These are phyloP conservation scores for Sandelia bainsii DNA, from an alignment of 2,797 vertebrate species.

Conservation along the genomic window DNA sequence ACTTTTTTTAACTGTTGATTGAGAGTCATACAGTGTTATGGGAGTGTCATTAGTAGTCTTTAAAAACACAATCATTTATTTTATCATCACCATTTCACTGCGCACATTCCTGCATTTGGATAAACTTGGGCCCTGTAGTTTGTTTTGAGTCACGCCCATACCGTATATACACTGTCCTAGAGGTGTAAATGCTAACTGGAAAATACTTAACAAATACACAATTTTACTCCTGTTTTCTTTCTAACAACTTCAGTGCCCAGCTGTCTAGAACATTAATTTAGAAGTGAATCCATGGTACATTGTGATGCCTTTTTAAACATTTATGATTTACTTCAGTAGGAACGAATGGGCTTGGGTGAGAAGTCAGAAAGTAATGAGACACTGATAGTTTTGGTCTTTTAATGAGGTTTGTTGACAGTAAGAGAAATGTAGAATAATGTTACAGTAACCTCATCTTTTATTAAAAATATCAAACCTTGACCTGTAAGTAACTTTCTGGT, in stretches of 20 bases:
- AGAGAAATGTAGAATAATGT: no score
- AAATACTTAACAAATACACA: no score
- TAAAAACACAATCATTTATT: no score
- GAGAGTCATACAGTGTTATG: neutral
- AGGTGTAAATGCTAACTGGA: no score
- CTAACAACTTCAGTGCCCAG: neutral
- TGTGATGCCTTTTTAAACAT: no score
- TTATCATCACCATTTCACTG: neutral
- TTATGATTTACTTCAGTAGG: neutral
- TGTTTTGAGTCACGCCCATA: no score
- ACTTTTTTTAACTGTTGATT: neutral
- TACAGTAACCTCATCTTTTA: neutral
- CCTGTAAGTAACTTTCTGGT: conserved; percentile 5
- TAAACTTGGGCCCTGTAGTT: neutral
- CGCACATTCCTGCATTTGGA: neutral
- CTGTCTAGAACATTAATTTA: no score
- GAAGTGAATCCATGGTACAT: no score
- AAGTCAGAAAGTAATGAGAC: neutral
- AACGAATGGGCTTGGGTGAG: neutral
- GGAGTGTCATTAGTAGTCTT: neutral
- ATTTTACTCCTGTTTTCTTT: neutral
- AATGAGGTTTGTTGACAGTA: no score
- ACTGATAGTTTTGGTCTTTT: no score
- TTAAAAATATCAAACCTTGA: conserved; percentile 3
- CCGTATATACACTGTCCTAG: no score